Conservation (phyloP, 2,113 vertebrate species). For the Cebus imitator region DNA sequence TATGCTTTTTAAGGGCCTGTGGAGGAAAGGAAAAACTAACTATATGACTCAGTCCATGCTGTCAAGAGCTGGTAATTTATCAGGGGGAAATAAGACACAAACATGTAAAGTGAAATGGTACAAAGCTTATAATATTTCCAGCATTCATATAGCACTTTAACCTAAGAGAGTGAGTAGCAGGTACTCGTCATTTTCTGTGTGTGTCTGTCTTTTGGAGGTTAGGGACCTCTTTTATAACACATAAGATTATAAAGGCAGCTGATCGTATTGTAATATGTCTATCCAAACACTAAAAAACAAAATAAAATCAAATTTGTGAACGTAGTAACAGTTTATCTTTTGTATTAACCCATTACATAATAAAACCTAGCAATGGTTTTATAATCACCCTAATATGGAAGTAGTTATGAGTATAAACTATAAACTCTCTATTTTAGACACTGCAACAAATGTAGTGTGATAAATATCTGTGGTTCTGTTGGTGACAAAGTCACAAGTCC, state of each 20-base stretch:
- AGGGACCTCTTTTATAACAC: neutral
- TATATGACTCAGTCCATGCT: neutral
- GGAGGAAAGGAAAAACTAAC: constrained; percentile 18
- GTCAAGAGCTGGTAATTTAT: constrained; percentile 8
- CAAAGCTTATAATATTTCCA: neutral
- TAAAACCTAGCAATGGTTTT: neutral
- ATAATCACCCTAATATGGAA: neutral
- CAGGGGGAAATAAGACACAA: constrained; percentile 14
- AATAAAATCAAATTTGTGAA: neutral
- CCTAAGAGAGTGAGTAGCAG: neutral
- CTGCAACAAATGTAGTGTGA: neutral
- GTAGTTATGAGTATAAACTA: neutral
- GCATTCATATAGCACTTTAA: neutral
- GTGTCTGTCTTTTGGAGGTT: neutral
- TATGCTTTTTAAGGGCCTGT: neutral
- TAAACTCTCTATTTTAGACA: neutral
- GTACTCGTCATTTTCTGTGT: neutral
- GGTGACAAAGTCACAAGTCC: neutral
- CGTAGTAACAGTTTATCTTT: neutral
- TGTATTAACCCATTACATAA: neutral
- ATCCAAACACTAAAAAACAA: neutral
- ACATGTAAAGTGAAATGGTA: neutral
- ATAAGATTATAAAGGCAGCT: neutral
- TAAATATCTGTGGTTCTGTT: neutral
- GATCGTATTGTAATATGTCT: neutral